Evolutionary conservation across 2,888 invertebrate genomes (phyloP), one percentile per base, ranked within the genome.

Genomic region (Euplagia quadripunctaria): DNA sequence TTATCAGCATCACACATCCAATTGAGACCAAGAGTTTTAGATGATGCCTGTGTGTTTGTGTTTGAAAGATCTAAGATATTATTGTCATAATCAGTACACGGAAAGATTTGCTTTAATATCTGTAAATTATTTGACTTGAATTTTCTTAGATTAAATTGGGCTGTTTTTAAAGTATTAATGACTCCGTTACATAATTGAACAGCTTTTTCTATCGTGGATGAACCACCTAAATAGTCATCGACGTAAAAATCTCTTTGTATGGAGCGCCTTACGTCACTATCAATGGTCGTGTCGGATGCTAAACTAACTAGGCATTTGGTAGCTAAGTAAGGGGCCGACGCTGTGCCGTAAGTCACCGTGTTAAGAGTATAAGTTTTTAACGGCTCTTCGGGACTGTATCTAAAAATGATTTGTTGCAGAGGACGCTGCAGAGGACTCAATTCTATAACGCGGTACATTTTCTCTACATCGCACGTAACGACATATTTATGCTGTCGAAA

Each of bases 21-120:
- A 58, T 82, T 43, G 43, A 86, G 42, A 41, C 86, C 86, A 31
- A 87, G 68, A 1, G 84, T 83, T 81, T 83, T 85, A n/a, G 14
- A 14, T 41, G 51, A 14, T n/a, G 12, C 46, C 4, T 61, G 43
- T 17, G 6, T 11, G 20, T 41, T 43, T 46, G 61, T 49, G 52
- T 52, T 41, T 8, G 20, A 31, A 11, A 8, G 2, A 20, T 14
- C n/a, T 17, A 11, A n/a, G 2, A 20, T 43, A 7, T 14, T 46
- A 43, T 6, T 11, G 17, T n/a, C 11, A 7, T 9, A 14, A 46
- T 42, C n/a, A 16, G 65, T 43, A 31, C 31, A 31, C 2, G 31
- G 31, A 31, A 2, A 31, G 4, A 65, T 12, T 46, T 20, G 41
- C 7, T 42, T 7, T 55, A 68, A 55, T 31, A 68, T 20, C 41